Conservation (phyloP, 2,797 vertebrate species). For the Megalops cyprinoides region DNA sequence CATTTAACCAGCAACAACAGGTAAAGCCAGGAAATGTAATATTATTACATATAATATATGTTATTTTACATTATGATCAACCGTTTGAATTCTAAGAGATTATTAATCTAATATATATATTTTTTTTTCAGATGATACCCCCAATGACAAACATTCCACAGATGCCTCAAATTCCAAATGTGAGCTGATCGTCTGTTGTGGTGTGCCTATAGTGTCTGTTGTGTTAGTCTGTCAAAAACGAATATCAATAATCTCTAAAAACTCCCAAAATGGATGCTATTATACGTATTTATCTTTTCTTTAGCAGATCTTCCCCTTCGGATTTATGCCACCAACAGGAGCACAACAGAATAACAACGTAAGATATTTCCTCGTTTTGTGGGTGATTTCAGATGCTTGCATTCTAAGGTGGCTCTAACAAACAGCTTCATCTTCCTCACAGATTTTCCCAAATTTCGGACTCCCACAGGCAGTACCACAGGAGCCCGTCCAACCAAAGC, state of each 20-base stretch:
- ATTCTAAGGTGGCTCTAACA: background rate
- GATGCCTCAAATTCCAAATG: constrained; percentile 55
- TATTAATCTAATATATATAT: background rate
- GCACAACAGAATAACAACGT: constrained; percentile 69
- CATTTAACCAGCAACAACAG: constrained; percentile 66
- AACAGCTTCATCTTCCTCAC: constrained; percentile 9
- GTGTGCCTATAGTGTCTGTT: background rate
- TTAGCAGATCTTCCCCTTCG: constrained; percentile 64
- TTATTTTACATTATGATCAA: background rate
- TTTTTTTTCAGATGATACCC: constrained; percentile 62
- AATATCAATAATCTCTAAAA: background rate
- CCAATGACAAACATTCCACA: background rate
- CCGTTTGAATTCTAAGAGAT: background rate
- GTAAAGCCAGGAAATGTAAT: constrained; percentile 58
- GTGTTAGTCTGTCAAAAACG: background rate
- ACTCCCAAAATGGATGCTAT: background rate
- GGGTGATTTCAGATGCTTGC: too few species aligned
- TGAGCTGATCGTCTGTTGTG: constrained; percentile 36
- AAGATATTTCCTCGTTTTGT: constrained; percentile 40
- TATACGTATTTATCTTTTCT: background rate
- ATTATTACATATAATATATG: too few species aligned
- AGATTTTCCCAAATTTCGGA: constrained; percentile 56
- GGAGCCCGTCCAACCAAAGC: constrained; percentile 58
- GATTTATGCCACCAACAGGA: constrained; percentile 55
- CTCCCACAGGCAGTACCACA: constrained; percentile 52